Base-by-base conservation (phyloP, 2,797 vertebrate genomes). In the Poecilia gillii region DNA sequence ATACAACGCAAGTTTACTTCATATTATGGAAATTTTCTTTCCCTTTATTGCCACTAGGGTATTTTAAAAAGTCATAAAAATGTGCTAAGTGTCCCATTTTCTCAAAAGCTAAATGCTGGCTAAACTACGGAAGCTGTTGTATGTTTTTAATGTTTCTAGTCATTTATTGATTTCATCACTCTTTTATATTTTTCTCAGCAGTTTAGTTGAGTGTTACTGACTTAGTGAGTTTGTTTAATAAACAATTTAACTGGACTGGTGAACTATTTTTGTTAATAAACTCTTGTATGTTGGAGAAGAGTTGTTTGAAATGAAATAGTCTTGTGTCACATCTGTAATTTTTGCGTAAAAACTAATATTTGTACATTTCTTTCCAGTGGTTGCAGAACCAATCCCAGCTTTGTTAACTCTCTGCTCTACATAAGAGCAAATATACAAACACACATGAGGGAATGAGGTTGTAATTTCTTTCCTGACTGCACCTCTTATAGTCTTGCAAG, bases 401-500 rank as follows among this genome's bases (percentile, higher is more conserved):
- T 39, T 41, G 64, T 68, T 68, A 41, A 68, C 66, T 64, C 72
- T 66, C 57, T 81, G 77, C 81, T 72, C 49, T 64, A 25, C 64
- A 74, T 55, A 59, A 23, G 31, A 71, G 80, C 43, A 76, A 51
- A 80, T 72, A 18, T 73, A 45, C 79, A 85, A 73, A 82, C 47
- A 82, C 78, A 75, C 55, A 53, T 53, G 16, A 13, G 11, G 12
- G 47, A 46, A 2, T 13, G 51, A 25, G 66, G 64, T 39, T 41
- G 25, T 59, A 83, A 82, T 85, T 77, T 87, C 45, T 68, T 51
- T 84, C 77, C 75, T 85, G 73, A 71, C 57, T 51, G 81, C 75
- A 75, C 75, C 80, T 85, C 59, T 57, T 75, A 90, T 12, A 88
- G 90, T 89, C 53, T 74, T 78, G 64, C 72, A 78, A 82, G 77